Percentiles rank a stretch among this genome's conserved stretches.
phyloP scores from a whole-genome alignment of 2,888 invertebrate species.

The Tenthredo distinguenda region DNA sequence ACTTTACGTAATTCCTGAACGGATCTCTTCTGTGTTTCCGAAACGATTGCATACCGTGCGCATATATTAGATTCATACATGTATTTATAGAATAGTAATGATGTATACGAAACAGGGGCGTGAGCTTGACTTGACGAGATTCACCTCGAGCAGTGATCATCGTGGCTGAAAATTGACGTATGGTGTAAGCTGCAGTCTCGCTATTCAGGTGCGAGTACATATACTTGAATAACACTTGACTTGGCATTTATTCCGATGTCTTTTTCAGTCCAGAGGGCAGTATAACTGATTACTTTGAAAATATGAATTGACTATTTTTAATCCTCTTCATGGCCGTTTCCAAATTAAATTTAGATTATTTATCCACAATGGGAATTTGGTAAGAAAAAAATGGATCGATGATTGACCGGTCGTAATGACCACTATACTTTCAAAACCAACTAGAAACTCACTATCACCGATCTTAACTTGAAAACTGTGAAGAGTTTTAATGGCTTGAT shows the following conservation, averaged over 20 bases:
- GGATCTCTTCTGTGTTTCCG: neutral
- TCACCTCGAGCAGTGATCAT: neutral
- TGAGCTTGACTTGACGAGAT: neutral
- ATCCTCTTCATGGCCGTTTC: neutral
- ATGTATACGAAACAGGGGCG: neutral
- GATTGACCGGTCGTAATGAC: neutral
- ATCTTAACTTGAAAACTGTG: neutral
- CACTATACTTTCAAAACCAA: neutral
- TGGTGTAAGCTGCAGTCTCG: neutral
- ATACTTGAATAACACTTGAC: neutral
- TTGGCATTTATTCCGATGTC: neutral
- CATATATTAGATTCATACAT: neutral
- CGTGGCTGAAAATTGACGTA: neutral
- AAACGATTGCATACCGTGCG: neutral
- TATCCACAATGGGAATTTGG: neutral
- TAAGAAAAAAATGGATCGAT: neutral
- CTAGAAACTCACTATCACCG: neutral
- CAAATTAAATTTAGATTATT: neutral
- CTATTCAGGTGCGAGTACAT: neutral
- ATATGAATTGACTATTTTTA: neutral
- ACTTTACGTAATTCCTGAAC: neutral
- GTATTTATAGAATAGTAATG: slow-evolving; percentile 10
- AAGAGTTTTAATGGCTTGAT: neutral
- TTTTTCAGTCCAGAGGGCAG: neutral
- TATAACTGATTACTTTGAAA: neutral